phyloP scores from a whole-genome alignment of 1,140 invertebrate species.

The Gryllus bimaculatus region DNA sequence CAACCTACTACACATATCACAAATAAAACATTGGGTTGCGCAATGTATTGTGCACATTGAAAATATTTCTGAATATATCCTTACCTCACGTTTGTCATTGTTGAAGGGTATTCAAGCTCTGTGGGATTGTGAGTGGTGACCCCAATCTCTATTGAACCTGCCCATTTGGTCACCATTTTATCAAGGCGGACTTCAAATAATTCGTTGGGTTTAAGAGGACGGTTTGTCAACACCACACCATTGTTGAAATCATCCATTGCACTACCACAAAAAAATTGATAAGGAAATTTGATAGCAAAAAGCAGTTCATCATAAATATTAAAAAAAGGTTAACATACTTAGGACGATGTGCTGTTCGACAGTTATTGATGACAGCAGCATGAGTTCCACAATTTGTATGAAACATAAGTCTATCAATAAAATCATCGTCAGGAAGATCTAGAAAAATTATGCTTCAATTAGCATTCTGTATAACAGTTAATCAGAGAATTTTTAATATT shows the following conservation, averaged over 20 bases:
- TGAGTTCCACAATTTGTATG: conserved; percentile 83
- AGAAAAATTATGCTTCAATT: background rate
- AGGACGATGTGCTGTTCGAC: conserved; percentile 79
- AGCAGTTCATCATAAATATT: conserved; percentile 14
- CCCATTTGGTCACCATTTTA: conserved; percentile 85
- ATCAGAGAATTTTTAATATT: too few species aligned
- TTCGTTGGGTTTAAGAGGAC: conserved; percentile 74
- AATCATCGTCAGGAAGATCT: conserved; percentile 38
- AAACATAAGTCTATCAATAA: conserved; percentile 65
- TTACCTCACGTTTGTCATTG: conserved; percentile 90
- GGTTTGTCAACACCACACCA: conserved; percentile 84
- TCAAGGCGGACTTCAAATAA: conserved; percentile 87
- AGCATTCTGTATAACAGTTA: too few species aligned
- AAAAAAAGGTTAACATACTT: conserved; percentile 55
- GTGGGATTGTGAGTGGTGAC: conserved; percentile 83
- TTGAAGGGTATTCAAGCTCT: conserved; percentile 86
- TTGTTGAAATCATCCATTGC: conserved; percentile 92
- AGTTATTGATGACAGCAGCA: conserved; percentile 83
- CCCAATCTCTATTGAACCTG: conserved; percentile 90
- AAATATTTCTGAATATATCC: conserved; percentile 18
- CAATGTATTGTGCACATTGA: too few species aligned
- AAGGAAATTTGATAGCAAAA: conserved; percentile 18
- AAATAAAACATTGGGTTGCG: too few species aligned
- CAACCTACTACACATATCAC: too few species aligned
- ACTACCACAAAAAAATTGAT: conserved; percentile 36